Evolutionary conservation across 2,888 invertebrate genomes (phyloP).

Genomic region (Tethea ocularis): DNA sequence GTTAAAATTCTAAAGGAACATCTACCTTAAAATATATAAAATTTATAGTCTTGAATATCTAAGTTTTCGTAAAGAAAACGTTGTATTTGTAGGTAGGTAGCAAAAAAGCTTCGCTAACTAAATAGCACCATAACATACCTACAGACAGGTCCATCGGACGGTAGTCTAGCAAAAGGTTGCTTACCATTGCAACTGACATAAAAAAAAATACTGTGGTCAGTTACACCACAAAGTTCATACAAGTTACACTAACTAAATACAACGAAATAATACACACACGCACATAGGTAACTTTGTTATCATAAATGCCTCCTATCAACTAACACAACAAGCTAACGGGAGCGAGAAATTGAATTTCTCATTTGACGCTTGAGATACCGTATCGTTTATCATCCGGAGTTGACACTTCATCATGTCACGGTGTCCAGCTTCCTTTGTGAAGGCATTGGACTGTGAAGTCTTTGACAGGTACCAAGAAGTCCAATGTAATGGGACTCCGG

Average conservation of each 20-base stretch:
- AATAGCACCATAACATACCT: too few species aligned
- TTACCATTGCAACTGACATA: too few species aligned
- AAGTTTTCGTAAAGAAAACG: too few species aligned
- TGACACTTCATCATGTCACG: conserved; percentile 78
- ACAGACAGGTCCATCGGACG: too few species aligned
- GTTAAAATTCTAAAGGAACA: too few species aligned
- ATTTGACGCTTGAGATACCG: conserved; percentile 66
- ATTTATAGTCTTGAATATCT: too few species aligned
- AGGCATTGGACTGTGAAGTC: conserved; percentile 64
- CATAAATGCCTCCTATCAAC: conserved; percentile 37
- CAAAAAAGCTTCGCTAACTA: too few species aligned
- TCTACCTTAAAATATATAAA: too few species aligned
- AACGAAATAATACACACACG: conserved; percentile 22
- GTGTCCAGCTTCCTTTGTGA: conserved; percentile 66
- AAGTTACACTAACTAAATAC: too few species aligned
- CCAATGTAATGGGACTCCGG: conserved; percentile 20
- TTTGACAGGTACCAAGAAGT: conserved; percentile 51
- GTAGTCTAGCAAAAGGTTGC: too few species aligned
- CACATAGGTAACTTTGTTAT: conserved; percentile 19
- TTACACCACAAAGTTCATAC: too few species aligned
- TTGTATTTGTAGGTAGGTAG: too few species aligned
- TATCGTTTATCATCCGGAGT: conserved; percentile 73
- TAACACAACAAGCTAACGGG: conserved; percentile 54
- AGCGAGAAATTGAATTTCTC: conserved; percentile 78
- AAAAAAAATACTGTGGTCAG: background rate